These are phyloP conservation scores for Tiliacea citrago DNA, from an alignment of 2,888 invertebrate species.

Conservation along the genomic window DNA sequence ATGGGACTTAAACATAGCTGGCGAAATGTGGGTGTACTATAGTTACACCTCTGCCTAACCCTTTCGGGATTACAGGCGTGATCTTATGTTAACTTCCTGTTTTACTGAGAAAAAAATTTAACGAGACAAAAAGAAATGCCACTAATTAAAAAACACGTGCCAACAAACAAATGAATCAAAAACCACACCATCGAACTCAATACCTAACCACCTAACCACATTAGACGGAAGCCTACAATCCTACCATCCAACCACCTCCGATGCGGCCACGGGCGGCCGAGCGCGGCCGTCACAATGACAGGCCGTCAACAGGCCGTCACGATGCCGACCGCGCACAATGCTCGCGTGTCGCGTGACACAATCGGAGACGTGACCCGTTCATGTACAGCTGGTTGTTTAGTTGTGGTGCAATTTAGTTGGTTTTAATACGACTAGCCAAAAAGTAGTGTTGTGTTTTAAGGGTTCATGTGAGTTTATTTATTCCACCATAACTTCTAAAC, in stretches of 20 bases:
- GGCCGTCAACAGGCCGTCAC: constrained; percentile 51
- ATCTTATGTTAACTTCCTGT: no score
- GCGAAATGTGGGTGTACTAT: no score
- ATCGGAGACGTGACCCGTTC: constrained; percentile 70
- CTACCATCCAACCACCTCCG: constrained; percentile 6
- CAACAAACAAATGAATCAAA: neutral
- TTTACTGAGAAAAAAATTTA: neutral
- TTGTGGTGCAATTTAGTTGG: neutral
- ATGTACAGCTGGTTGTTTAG: constrained; percentile 67
- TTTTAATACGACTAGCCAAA: neutral
- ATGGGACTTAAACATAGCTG: no score
- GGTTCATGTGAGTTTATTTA: neutral
- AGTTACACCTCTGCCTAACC: no score
- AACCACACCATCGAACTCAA: constrained; percentile 30
- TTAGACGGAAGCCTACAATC: constrained; percentile 24
- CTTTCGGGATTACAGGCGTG: no score
- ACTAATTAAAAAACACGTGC: constrained; percentile 11
- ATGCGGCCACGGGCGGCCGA: constrained; percentile 43
- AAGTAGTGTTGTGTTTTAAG: neutral
- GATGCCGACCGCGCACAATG: constrained; percentile 59
- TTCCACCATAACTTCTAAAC: neutral
- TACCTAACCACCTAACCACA: constrained; percentile 41
- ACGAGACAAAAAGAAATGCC: neutral
- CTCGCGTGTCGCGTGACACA: constrained; percentile 74
- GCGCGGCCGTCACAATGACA: constrained; percentile 50